Evolutionary conservation across 2,888 invertebrate species (phyloP), one percentile per base, ranked within the genome.

Genomic region (Podotricha telesiphe): DNA sequence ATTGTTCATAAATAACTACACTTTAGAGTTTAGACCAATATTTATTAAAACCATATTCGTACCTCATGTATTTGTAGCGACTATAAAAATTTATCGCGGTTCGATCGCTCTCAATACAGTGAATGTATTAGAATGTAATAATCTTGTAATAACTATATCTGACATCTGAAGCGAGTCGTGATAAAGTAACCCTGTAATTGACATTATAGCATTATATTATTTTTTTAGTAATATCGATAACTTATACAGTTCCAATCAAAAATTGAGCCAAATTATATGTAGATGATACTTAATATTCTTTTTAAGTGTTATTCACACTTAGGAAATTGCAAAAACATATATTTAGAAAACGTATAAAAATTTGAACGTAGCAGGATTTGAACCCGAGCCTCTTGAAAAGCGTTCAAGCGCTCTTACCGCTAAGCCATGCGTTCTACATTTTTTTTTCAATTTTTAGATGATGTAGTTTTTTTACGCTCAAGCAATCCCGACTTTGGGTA

Each of bases 171-270:
- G 34, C 61, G 34, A 48, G 20, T 37, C 65, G 65, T 65, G 65
- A 40, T 56, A 37, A 65, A 65, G 58, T 66, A 59, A 50, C 61
- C 61, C 61, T 48, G 61, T 61, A 48, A 61, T 61, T 48, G 61
- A 34, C 34, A 48, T 48, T n/a, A 61, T 28, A 10, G 34, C 22
- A 17, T 61, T 61, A 1, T 42, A 56, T 45, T 59, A 17, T 15
- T 13, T 48, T 48, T 47, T 61, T 61, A 34, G n/a, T 48, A 48
- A n/a, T 47, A 45, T 28, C 13, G 48, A 20, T n/a, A 22, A 42
- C 20, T 45, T 42, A 20, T 13, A 59, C 0, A n/a, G 42, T 42
- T 42, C 11, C 11, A 56, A 19, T 34, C 11, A 19, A 56, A 40
- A 13, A 5, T 19, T 6, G 7, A 19, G 6, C 15, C 7, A 22